Conservation (phyloP, 2,113 vertebrate genomes). For the Sarotherodon lohbergeri region DNA sequence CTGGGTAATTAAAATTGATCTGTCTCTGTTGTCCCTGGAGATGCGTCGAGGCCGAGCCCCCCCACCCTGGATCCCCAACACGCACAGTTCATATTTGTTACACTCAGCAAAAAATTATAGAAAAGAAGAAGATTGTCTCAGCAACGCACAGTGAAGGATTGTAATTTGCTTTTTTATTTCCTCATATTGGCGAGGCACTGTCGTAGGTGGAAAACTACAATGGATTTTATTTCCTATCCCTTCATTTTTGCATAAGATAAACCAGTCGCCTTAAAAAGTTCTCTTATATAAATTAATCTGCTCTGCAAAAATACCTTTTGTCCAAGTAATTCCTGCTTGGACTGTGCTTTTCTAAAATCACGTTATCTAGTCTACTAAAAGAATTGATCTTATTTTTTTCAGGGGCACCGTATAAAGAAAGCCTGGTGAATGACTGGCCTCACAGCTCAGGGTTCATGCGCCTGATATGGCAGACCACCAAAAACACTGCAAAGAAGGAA, state of each 20-base stretch:
- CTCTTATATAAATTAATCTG: neutral
- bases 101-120: neutral
- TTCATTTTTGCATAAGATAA: neutral
- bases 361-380: neutral
- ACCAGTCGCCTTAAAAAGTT: neutral
- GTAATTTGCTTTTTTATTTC: neutral
- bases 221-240: neutral
- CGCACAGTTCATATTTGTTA: neutral
- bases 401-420: neutral
- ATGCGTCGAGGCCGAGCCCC: neutral
- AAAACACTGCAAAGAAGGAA: neutral
- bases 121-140: neutral
- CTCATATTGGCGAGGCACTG: neutral
- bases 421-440: neutral
- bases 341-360: neutral
- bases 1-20: constrained; percentile 65
- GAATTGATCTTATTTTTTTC: neutral
- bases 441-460: neutral
- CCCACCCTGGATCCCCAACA: neutral
- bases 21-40: constrained; percentile 10
- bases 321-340: neutral
- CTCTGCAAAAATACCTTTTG: neutral
- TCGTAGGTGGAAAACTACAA: neutral
- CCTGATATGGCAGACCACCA: neutral
- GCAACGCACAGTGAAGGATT: neutral